Conservation (phyloP, 2,888 invertebrate species). For the Epirrhoe alternata region DNA sequence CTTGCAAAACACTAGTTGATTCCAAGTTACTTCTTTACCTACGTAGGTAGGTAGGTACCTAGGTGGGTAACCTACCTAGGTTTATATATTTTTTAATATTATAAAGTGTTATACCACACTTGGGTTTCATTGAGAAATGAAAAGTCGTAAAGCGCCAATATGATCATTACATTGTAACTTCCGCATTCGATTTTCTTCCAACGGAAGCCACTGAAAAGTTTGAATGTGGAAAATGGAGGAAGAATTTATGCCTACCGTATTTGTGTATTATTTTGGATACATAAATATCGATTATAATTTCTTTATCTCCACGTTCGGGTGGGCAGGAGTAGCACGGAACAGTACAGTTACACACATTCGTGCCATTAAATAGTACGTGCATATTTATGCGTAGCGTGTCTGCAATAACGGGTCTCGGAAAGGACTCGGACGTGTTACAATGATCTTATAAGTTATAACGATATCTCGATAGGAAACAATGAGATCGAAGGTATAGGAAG, state of each 20-base stretch:
- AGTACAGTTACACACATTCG: constrained; percentile 79
- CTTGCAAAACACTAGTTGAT: constrained; percentile 38
- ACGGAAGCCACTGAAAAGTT: too few relatives aligned
- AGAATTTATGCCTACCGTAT: too few relatives aligned
- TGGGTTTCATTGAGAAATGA: too few relatives aligned
- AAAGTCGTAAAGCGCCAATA: too few relatives aligned
- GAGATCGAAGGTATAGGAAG: background rate
- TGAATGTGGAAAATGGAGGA: too few relatives aligned
- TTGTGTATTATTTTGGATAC: constrained; percentile 19
- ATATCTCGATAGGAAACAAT: background rate
- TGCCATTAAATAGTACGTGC: constrained; percentile 73
- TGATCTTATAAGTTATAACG: constrained; percentile 21
- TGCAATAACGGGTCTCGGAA: constrained; percentile 72
- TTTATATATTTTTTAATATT: too few relatives aligned
- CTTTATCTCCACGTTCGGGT: constrained; percentile 61
- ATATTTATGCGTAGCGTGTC: constrained; percentile 82
- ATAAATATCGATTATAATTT: constrained; percentile 53
- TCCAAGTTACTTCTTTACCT: too few relatives aligned
- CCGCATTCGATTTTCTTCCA: too few relatives aligned
- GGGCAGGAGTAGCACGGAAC: constrained; percentile 66
- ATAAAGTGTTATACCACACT: too few relatives aligned
- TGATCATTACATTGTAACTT: too few relatives aligned
- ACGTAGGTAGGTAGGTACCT: too few relatives aligned
- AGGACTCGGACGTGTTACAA: constrained; percentile 69
- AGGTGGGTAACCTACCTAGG: too few relatives aligned